Evolutionary conservation across 2,888 invertebrate genomes (phyloP), one percentile per base, ranked within the genome.

Genomic region (Lymantria monacha): DNA sequence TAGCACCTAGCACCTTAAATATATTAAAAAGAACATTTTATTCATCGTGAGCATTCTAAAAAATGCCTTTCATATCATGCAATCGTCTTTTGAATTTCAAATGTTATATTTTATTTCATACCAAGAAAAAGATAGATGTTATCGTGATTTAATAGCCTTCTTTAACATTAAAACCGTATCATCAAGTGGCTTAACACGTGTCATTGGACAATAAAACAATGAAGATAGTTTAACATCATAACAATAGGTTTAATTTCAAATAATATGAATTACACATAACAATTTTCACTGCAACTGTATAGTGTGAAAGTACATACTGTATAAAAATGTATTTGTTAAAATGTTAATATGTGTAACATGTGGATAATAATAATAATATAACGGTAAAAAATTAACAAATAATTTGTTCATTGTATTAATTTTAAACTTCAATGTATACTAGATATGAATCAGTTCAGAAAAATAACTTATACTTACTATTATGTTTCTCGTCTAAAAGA

Each of bases 151-250:
- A 46, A 48, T 40, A 38, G 48, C 44, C 49, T 13, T 49, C 42
- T 48, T 53, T 7, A 36, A 36, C 36, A 22, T 22, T 22, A 22
- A 22, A 22, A 22, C 22, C 22, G 5, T 5, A 22, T 22, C 22
- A 5, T 22, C 22, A 22, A 22, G 22, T 22, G 44, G 40, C 55
- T n/a, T n/a, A 55, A 61, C 62, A 63, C 59, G 59, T 66, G 64
- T 59, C 38, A 41, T 36, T 7, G 48, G 47, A 64, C 60, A 61
- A 64, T 63, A 60, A 61, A 67, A 61, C 58, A 63, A 70, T 54
- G 36, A 53, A 52, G n/a, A 61, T n/a, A 33, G 1, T 33, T 9
- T 33, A 33, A 33, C 33, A 33, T 2, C 10, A 33, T 33, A 7
- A 33, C 33, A 33, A 33, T 10, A 33, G 33, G 1, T 1, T 10